Conservation (phyloP, 2,797 vertebrate species). For the Lithobates sylvaticus region DNA sequence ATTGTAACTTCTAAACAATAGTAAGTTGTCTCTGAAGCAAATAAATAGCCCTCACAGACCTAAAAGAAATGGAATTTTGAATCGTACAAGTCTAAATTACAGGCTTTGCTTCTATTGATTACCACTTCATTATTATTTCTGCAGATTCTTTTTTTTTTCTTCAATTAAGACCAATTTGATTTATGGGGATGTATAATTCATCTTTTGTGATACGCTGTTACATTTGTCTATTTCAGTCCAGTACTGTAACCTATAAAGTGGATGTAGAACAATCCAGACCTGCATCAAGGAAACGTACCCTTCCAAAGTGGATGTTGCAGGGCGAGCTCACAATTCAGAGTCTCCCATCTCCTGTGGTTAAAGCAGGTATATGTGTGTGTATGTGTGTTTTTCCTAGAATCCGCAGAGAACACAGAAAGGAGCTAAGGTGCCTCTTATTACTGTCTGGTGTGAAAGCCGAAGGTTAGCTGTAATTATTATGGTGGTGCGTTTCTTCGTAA, state of each 20-base stretch:
- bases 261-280: slow-evolving; percentile 47
- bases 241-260: slow-evolving; percentile 49
- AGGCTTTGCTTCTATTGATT: no score
- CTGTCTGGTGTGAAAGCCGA: not conserved
- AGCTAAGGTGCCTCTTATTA: not conserved
- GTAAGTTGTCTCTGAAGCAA: no score
- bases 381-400: not conserved
- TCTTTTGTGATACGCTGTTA: not conserved
- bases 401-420: not conserved
- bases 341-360: slow-evolving; percentile 61
- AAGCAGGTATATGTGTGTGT: slow-evolving; percentile 67
- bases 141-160: no score
- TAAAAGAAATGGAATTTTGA: no score
- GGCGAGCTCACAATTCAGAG: slow-evolving; percentile 61
- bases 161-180: no score
- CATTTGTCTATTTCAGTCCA: slow-evolving; percentile 69
- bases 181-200: no score
- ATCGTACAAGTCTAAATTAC: no score
- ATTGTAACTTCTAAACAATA: no score
- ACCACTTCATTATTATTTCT: no score
- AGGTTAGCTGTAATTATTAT: not conserved
- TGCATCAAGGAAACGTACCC: slow-evolving; percentile 73
- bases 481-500: not conserved
- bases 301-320: slow-evolving; percentile 80
- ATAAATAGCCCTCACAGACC: no score